Percentiles rank a stretch among this genome's conserved stretches.
phyloP scores from a whole-genome alignment of 2,797 vertebrate species.

The Dermochelys coriacea region DNA sequence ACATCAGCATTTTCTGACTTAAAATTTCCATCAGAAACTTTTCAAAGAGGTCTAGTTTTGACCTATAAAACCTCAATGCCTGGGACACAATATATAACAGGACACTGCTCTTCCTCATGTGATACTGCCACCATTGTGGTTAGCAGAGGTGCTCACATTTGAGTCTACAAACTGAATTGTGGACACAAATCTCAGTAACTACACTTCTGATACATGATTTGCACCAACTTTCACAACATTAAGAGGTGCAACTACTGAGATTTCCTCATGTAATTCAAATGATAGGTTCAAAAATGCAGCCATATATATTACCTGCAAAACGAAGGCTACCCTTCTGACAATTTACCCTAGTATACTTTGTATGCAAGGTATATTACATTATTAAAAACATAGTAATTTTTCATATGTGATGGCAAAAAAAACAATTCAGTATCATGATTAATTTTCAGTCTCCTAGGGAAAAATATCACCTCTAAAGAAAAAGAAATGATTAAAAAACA shows the following conservation, averaged over 20 bases:
- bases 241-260: not conserved
- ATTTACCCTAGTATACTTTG: not conserved
- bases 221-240: not conserved
- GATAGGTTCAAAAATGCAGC: not conserved
- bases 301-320: not conserved
- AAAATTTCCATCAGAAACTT: not conserved
- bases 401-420: not conserved
- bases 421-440: not conserved
- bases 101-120: fast-evolving
- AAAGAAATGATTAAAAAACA: not conserved
- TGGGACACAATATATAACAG: not conserved
- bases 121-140: not conserved
- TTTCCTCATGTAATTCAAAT: not conserved
- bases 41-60: not conserved
- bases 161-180: not conserved
- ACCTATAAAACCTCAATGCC: not conserved
- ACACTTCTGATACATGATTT: not conserved
- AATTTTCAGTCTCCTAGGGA: not conserved
- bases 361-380: not conserved
- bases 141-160: not conserved
- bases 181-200: not conserved
- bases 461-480: not conserved
- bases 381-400: not conserved
- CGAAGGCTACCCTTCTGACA: not conserved
- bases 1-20: not conserved